These are phyloP conservation scores for Rhynchotus rufescens DNA, from an alignment of 2,797 vertebrate genomes.

Conservation along the genomic window DNA sequence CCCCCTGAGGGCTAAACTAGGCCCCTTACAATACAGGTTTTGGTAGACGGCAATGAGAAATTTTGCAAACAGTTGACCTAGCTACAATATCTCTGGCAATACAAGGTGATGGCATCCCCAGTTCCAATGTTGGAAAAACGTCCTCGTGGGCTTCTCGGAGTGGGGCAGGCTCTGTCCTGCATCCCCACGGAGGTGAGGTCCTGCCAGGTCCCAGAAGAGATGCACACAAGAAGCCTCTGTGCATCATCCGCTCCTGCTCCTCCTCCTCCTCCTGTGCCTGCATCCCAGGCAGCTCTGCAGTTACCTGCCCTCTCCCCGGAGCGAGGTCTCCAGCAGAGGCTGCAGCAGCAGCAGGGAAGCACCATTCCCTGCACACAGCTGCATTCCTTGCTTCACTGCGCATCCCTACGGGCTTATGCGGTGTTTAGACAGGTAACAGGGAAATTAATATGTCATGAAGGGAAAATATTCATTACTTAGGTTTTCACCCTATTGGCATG, in stretches of 20 bases:
- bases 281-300: rapidly evolving
- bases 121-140: not conserved
- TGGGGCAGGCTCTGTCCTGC: not conserved
- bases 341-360: not conserved
- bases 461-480: not conserved
- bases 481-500: not conserved
- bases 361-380: not conserved
- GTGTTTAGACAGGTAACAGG: not conserved
- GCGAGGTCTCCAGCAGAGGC: not conserved
- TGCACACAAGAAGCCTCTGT: not conserved
- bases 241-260: not conserved
- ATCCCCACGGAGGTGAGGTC: not conserved
- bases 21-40: not conserved
- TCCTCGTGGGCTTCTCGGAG: not conserved
- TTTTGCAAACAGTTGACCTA: not conserved
- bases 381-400: not conserved
- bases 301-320: not conserved
- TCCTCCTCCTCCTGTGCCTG: not conserved
- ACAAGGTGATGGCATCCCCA: not conserved
- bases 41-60: not conserved
- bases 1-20: not conserved
- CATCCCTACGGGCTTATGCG: not conserved
- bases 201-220: not conserved
- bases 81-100: not conserved
- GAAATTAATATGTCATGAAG: not conserved